Evolutionary conservation across 2,113 vertebrate genomes (phyloP).

Genomic region (Pao palembangensis): DNA sequence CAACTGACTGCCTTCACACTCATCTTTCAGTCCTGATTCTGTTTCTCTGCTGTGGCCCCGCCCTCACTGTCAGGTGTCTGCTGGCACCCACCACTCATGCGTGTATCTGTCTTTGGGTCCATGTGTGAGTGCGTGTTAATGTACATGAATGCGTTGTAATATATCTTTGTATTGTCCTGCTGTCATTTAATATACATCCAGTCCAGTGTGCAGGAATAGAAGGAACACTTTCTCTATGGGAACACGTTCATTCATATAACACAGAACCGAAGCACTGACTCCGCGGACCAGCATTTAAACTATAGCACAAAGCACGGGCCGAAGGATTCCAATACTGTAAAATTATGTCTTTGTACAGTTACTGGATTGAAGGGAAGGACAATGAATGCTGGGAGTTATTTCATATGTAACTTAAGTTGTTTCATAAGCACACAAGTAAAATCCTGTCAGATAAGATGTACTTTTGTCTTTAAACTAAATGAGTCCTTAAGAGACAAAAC

Average conservation of each 20-base stretch:
- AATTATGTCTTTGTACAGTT: slow-evolving; percentile 22
- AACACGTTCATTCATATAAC: neutral
- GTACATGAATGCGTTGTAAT: slow-evolving; percentile 6
- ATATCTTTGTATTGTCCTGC: slow-evolving; percentile 33
- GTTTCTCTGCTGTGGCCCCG: slow-evolving; percentile 9
- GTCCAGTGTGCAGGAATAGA: slow-evolving; percentile 3
- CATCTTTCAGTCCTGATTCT: slow-evolving; percentile 13
- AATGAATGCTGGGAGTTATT: neutral
- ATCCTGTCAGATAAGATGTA: neutral
- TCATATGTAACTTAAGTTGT: neutral
- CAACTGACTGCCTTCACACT: slow-evolving; percentile 76
- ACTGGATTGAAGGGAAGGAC: neutral
- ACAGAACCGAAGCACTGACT: slow-evolving; percentile 19
- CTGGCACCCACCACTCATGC: slow-evolving; percentile 1
- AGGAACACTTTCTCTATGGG: slow-evolving; percentile 6
- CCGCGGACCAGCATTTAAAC: slow-evolving; percentile 49
- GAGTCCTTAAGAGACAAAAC: no score
- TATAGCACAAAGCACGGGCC: slow-evolving; percentile 49
- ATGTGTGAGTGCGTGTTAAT: neutral
- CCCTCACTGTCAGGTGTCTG: neutral
- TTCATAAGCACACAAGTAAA: neutral
- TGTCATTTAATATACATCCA: slow-evolving; percentile 15
- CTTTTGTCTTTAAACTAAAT: neutral
- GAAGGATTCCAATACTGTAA: slow-evolving; percentile 17
- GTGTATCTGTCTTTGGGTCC: slow-evolving; percentile 1